phyloP scores from a whole-genome alignment of 2,113 vertebrate species.

The Herpailurus yagouaroundi region DNA sequence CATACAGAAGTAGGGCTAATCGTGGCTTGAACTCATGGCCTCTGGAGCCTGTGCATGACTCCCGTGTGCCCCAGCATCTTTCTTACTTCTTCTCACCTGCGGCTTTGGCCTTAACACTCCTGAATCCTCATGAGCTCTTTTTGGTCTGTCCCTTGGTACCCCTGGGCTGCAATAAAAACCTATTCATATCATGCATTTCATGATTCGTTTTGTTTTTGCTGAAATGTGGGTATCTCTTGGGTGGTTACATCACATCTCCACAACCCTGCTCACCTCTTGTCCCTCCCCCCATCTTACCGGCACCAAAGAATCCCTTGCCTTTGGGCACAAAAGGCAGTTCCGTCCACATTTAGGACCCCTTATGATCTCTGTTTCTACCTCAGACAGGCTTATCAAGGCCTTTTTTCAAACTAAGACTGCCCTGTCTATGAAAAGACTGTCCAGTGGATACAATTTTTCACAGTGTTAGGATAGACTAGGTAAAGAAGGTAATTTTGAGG shows the following conservation, averaged over 20 bases:
- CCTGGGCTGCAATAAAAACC: neutral
- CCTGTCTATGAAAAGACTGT: neutral
- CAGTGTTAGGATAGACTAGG: neutral
- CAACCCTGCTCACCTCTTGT: neutral
- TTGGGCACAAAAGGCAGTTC: neutral
- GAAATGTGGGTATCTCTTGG: neutral
- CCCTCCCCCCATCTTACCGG: neutral
- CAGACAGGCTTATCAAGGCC: neutral
- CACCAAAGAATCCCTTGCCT: neutral
- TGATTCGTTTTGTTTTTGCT: neutral
- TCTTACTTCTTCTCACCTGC: fast-evolving
- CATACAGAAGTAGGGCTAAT: neutral
- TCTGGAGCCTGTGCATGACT: neutral
- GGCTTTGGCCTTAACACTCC: neutral
- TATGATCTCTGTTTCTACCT: neutral
- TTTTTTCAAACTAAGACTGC: neutral
- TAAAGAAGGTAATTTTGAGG: neutral
- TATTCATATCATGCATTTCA: neutral
- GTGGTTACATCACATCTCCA: neutral
- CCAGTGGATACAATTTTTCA: neutral
- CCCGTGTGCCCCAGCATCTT: too few species aligned
- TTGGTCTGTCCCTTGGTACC: neutral
- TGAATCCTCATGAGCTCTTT: neutral
- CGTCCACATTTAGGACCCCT: neutral
- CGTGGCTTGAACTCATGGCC: fast-evolving